Conservation (phyloP, 2,797 vertebrate genomes). For the Mallotus villosus region DNA sequence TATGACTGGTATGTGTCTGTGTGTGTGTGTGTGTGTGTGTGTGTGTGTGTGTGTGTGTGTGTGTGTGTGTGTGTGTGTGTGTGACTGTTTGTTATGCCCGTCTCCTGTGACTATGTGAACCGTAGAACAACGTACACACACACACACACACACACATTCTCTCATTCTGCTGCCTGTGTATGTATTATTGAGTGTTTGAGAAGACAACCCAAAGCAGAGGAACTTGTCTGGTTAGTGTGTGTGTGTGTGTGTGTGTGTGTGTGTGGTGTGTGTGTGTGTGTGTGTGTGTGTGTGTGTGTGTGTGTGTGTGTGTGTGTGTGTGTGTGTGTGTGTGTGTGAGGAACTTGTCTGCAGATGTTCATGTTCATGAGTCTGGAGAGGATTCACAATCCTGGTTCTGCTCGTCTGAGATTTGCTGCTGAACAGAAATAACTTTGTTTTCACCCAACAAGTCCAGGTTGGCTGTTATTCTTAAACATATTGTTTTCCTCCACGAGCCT, state of each 20-base stretch:
- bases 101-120: constrained; percentile 2
- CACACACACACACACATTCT: constrained; percentile 33
- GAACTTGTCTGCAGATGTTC: constrained; percentile 56
- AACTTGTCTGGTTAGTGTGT: constrained; percentile 57
- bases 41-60: constrained; percentile 18
- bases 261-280: too few relatives aligned
- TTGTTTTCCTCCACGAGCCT: too few relatives aligned
- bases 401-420: constrained; percentile 57
- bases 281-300: too few relatives aligned
- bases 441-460: too few relatives aligned
- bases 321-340: too few relatives aligned
- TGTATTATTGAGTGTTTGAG: constrained; percentile 62
- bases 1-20: constrained; percentile 20
- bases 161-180: constrained; percentile 23
- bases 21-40: background rate
- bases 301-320: too few relatives aligned
- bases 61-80: constrained; percentile 14
- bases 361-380: constrained; percentile 61
- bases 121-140: constrained; percentile 10
- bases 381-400: constrained; percentile 63
- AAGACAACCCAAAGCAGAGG: constrained; percentile 42
- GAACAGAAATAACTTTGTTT: constrained; percentile 56
- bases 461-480: too few relatives aligned
- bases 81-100: constrained; percentile 23
- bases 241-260: too few relatives aligned